Percentiles rank a stretch among this genome's conserved stretches.
These are phyloP conservation scores for Trematocara marginatum DNA, from an alignment of 2,113 vertebrate species.

Conservation along the genomic window DNA sequence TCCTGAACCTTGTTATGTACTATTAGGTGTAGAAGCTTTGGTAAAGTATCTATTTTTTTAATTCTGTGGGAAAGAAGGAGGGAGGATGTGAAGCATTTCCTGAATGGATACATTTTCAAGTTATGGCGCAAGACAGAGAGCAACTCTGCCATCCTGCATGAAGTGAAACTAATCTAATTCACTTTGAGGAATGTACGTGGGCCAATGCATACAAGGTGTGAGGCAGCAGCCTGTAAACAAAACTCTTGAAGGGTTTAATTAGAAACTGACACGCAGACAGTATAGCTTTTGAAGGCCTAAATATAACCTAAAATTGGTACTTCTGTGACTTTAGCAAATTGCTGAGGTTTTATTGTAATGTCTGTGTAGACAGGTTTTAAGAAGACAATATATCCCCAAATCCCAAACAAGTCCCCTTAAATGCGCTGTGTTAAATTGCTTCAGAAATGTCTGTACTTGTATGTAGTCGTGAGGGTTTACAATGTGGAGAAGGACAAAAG, in stretches of 20 bases:
- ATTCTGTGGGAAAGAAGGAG: slow-evolving; percentile 13
- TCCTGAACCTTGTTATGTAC: neutral
- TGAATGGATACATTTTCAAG: slow-evolving; percentile 52
- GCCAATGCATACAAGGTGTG: slow-evolving; percentile 68
- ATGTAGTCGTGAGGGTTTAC: neutral
- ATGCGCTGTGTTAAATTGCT: neutral
- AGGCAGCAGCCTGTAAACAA: slow-evolving; percentile 48
- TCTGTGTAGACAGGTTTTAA: neutral
- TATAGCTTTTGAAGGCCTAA: neutral
- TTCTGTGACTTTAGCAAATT: neutral
- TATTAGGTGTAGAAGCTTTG: neutral
- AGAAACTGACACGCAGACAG: slow-evolving; percentile 16
- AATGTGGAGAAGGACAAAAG: neutral
- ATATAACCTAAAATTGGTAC: neutral
- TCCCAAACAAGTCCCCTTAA: neutral
- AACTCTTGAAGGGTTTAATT: slow-evolving; percentile 34
- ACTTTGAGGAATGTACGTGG: slow-evolving; percentile 58
- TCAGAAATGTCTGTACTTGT: neutral
- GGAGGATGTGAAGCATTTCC: slow-evolving; percentile 51
- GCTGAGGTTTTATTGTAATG: neutral
- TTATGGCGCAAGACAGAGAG: slow-evolving; percentile 46
- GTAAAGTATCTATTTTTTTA: neutral
- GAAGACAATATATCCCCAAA: neutral
- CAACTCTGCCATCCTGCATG: slow-evolving; percentile 42
- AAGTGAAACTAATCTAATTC: slow-evolving; percentile 65